Conservation (phyloP, 2,888 invertebrate species). For the Andrena fulva region DNA sequence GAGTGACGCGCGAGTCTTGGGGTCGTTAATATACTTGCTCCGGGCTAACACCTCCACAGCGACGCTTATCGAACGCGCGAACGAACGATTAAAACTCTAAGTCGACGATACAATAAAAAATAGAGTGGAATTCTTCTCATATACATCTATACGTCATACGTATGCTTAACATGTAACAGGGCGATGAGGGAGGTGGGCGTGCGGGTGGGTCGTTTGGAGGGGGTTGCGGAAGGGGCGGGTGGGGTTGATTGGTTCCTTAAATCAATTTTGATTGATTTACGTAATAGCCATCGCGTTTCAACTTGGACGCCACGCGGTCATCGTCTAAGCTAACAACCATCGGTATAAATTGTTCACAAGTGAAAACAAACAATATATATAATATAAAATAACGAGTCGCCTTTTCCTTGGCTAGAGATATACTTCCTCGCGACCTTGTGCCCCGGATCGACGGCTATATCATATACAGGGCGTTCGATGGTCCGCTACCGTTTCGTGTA, state of each 20-base stretch:
- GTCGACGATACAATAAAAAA: constrained; percentile 52
- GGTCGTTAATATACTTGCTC: constrained; percentile 31
- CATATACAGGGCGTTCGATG: constrained; percentile 11
- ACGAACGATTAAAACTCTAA: constrained; percentile 59
- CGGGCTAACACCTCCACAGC: background rate
- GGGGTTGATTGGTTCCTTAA: constrained; percentile 64
- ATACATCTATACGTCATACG: constrained; percentile 71
- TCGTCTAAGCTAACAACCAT: constrained; percentile 61
- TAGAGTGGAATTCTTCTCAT: constrained; percentile 47
- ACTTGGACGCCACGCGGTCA: constrained; percentile 45
- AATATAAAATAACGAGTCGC: constrained; percentile 63
- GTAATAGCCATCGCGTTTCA: constrained; percentile 58
- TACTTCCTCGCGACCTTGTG: constrained; percentile 26
- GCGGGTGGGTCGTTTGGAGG: background rate
- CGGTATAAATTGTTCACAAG: constrained; percentile 65
- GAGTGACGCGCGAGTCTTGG: constrained; percentile 32
- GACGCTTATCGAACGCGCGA: constrained; percentile 32
- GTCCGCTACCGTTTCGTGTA: constrained; percentile 12
- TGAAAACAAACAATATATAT: constrained; percentile 60
- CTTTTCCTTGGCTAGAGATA: constrained; percentile 35
- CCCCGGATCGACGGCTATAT: constrained; percentile 20
- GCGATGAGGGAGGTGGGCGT: too few species aligned
- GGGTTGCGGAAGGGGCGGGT: background rate
- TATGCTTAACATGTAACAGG: constrained; percentile 68
- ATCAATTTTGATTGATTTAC: constrained; percentile 82